phyloP scores from a whole-genome alignment of 2,888 invertebrate species.

The Taphrorychus bicolor region DNA sequence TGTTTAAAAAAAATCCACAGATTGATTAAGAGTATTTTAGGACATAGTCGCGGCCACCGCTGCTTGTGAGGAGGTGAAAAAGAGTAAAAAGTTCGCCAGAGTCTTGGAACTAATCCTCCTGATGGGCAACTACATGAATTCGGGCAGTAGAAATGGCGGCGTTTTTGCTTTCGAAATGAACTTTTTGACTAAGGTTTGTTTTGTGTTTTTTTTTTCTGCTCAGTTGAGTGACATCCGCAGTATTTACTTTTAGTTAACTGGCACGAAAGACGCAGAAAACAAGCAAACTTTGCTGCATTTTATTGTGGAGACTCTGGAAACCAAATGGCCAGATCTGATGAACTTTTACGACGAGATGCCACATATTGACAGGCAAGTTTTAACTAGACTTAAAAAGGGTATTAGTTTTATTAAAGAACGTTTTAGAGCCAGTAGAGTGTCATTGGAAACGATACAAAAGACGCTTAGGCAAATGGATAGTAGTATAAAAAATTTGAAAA shows the following conservation, averaged over 20 bases:
- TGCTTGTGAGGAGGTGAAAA: constrained; percentile 92
- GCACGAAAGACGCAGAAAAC: constrained; percentile 93
- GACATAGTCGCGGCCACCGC: constrained; percentile 95
- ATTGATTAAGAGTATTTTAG: too few relatives aligned
- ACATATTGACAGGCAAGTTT: constrained; percentile 77
- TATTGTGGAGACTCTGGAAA: constrained; percentile 86
- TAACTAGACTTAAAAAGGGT: background rate
- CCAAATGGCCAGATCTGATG: constrained; percentile 84
- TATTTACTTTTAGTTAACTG: constrained; percentile 70
- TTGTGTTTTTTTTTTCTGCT: background rate
- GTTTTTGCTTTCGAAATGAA: constrained; percentile 97
- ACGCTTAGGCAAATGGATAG: constrained; percentile 85
- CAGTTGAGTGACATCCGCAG: background rate
- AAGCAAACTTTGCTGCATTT: constrained; percentile 93
- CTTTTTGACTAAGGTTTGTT: constrained; percentile 86
- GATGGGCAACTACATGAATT: constrained; percentile 96
- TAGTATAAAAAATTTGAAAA: constrained; percentile 87
- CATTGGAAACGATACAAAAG: constrained; percentile 82
- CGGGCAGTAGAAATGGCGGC: constrained; percentile 91
- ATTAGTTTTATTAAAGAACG: background rate
- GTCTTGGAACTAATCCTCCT: constrained; percentile 89
- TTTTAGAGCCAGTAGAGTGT: constrained; percentile 81
- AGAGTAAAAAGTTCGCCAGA: constrained; percentile 87
- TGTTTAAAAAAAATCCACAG: too few relatives aligned
- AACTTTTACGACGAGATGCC: constrained; percentile 84